A percentile compares a stretch with the other conserved stretches of the same genome.
These are phyloP conservation scores for Tinea trinotella DNA, from an alignment of 2,888 invertebrate genomes.

Conservation along the genomic window DNA sequence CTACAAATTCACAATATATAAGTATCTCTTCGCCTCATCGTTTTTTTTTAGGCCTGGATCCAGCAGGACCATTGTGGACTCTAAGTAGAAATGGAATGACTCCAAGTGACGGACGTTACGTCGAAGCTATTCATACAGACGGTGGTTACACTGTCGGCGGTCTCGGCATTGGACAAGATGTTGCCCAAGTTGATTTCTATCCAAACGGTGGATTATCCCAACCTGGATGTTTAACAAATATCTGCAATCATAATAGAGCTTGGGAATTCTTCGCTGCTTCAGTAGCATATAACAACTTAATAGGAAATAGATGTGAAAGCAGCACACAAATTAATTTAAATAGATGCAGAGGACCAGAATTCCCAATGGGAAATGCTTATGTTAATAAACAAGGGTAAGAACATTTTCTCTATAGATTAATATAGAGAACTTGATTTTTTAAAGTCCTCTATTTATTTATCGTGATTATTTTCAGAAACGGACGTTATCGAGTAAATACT, in stretches of 20 bases:
- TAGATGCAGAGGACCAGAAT: conserved; percentile 34
- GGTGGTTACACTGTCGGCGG: conserved; percentile 24
- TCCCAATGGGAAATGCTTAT: conserved; percentile 39
- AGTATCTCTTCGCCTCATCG: too few species aligned
- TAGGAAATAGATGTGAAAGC: conserved; percentile 29
- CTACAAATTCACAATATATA: too few species aligned
- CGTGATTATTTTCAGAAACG: conserved; percentile 18
- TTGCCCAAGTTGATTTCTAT: conserved; percentile 19
- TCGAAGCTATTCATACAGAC: conserved; percentile 31
- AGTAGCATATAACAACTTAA: conserved; percentile 11
- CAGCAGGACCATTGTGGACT: conserved; percentile 53
- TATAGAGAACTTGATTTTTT: too few species aligned
- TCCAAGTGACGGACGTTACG: conserved; percentile 29
- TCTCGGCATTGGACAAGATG: conserved; percentile 23
- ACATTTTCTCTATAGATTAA: too few species aligned
- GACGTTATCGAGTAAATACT: conserved; percentile 19
- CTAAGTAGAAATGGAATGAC: conserved; percentile 21
- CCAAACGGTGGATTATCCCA: conserved; percentile 30
- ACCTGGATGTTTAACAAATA: conserved; percentile 18
- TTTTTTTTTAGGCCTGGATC: conserved; percentile 26
- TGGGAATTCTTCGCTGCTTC: conserved; percentile 19
- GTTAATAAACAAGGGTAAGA: conserved; percentile 39
- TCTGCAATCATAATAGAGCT: conserved; percentile 18
- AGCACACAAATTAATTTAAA: conserved; percentile 35
- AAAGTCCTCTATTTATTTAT: too few species aligned